Conservation (phyloP, 2,888 invertebrate species). For the Agriopis leucophaearia region DNA sequence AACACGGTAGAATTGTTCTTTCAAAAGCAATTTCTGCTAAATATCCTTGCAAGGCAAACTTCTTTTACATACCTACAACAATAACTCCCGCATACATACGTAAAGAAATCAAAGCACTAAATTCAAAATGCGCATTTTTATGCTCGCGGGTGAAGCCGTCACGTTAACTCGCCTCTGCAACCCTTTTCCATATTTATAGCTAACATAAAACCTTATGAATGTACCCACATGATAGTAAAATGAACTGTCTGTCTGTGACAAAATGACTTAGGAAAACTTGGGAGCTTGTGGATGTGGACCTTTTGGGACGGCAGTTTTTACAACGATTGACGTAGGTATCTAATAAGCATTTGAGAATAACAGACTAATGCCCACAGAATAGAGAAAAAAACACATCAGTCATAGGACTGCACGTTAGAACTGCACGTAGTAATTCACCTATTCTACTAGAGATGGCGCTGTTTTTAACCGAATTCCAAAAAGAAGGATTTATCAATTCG, state of each 20-base stretch:
- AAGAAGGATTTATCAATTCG: too few species aligned
- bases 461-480: too few species aligned
- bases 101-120: slow-evolving; percentile 34
- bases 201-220: slow-evolving; percentile 45
- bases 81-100: slow-evolving; percentile 13
- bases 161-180: slow-evolving; percentile 37
- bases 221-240: slow-evolving; percentile 41
- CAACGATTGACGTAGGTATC: background rate
- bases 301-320: background rate
- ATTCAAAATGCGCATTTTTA: slow-evolving; percentile 39
- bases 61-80: slow-evolving; percentile 2
- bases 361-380: too few species aligned
- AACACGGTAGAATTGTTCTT: too few species aligned
- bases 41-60: background rate
- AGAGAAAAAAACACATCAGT: too few species aligned
- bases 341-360: too few species aligned
- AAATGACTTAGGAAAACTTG: slow-evolving; percentile 22
- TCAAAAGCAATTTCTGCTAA: too few species aligned
- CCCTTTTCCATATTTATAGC: slow-evolving; percentile 47
- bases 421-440: too few species aligned
- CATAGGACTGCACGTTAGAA: too few species aligned
- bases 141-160: slow-evolving; percentile 20
- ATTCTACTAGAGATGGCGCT: too few species aligned
- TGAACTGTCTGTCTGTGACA: slow-evolving; percentile 29
- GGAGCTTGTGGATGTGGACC: background rate